A percentile compares a stretch with the other conserved stretches of the same genome.
Evolutionary conservation across 2,888 invertebrate species (phyloP).

Genomic region (Athalia circularis): DNA sequence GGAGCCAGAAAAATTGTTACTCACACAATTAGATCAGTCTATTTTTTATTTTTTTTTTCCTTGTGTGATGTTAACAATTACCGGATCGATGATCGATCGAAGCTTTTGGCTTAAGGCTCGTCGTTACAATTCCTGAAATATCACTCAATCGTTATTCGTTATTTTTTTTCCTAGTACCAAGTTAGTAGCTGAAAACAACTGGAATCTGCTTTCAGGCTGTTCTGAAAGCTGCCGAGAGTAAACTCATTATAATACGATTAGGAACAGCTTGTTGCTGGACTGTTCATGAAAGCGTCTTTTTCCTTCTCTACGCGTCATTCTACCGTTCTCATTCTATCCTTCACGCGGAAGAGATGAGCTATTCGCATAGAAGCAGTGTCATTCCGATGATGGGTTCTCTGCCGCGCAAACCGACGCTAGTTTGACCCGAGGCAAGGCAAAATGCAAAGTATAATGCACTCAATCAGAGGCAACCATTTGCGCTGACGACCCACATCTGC

Average conservation of each 20-base stretch:
- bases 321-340: conserved; percentile 21
- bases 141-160: no score
- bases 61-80: no score
- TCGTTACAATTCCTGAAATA: no score
- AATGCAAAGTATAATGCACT: conserved; percentile 43
- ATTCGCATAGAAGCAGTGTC: conserved; percentile 28
- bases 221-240: conserved; percentile 30
- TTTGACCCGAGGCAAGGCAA: conserved; percentile 33
- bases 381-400: conserved; percentile 39
- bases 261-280: conserved; percentile 45
- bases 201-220: conserved; percentile 21
- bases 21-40: background rate
- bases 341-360: conserved; percentile 30
- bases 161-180: conserved; percentile 3
- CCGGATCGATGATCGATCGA: conserved; percentile 3
- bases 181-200: background rate
- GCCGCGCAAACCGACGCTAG: conserved; percentile 19
- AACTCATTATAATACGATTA: conserved; percentile 50
- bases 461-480: conserved; percentile 33
- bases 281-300: conserved; percentile 41
- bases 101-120: background rate
- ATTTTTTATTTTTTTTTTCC: background rate
- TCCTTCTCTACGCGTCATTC: conserved; percentile 16
- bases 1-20: conserved; percentile 8
- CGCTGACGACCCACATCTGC: conserved; percentile 44